A percentile compares a stretch with the other conserved stretches of the same genome.
phyloP scores from a whole-genome alignment of 1,140 invertebrate species.

The Drosophila eugracilis region DNA sequence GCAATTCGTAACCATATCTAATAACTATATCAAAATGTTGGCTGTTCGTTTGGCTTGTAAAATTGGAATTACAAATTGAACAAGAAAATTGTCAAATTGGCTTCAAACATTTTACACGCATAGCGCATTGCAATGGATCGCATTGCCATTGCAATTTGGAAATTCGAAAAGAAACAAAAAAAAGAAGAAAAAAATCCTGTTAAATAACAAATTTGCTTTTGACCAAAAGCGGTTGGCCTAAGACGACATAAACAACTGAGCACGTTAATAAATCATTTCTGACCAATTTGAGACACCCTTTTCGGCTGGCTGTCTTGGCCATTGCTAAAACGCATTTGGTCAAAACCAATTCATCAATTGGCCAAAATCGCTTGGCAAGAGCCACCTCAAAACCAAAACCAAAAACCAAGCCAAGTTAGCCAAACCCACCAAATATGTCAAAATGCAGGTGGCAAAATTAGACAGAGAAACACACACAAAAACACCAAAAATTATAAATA shows the following conservation, averaged over 20 bases:
- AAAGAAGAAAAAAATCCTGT: no score
- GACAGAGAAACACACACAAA: conserved; percentile 71
- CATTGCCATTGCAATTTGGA: conserved; percentile 53
- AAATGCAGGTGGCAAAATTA: conserved; percentile 83
- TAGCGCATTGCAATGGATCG: conserved; percentile 61
- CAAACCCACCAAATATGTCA: conserved; percentile 73
- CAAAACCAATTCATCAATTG: conserved; percentile 80
- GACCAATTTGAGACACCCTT: conserved; percentile 70
- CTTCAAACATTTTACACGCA: conserved; percentile 64
- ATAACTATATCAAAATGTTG: conserved; percentile 71
- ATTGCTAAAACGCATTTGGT: conserved; percentile 64
- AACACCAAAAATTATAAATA: conserved; percentile 60
- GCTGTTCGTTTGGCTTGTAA: conserved; percentile 51
- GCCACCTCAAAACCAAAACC: conserved; percentile 19
- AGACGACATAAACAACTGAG: conserved; percentile 78
- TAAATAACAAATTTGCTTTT: conserved; percentile 77
- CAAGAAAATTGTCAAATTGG: conserved; percentile 47
- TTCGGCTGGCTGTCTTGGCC: conserved; percentile 63
- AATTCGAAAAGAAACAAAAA: no score
- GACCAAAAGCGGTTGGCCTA: conserved; percentile 52
- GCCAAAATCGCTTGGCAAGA: conserved; percentile 67
- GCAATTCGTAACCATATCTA: conserved; percentile 55
- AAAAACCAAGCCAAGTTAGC: conserved; percentile 21
- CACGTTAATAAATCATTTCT: conserved; percentile 81
- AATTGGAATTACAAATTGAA: conserved; percentile 56